These are phyloP conservation scores for Calliopum simillimum DNA, from an alignment of 2,888 invertebrate species.

Conservation along the genomic window DNA sequence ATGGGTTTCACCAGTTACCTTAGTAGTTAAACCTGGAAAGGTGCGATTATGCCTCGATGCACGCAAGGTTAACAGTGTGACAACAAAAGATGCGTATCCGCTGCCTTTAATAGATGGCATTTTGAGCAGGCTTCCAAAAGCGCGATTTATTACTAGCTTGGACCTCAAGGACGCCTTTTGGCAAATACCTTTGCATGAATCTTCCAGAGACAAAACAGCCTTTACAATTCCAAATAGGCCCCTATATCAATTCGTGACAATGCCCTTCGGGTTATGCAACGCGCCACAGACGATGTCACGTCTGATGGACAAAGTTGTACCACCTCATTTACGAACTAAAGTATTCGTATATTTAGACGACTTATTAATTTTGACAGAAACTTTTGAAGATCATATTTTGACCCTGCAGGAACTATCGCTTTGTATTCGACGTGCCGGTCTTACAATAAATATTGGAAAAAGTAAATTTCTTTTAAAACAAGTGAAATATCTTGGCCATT, in stretches of 20 bases:
- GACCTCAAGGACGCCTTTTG: slow-evolving; percentile 39
- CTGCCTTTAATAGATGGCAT: slow-evolving; percentile 39
- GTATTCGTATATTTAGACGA: slow-evolving; percentile 32
- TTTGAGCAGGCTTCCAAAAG: slow-evolving; percentile 32
- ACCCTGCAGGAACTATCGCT: slow-evolving; percentile 13
- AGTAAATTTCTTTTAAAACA: slow-evolving; percentile 11
- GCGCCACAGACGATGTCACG: background rate
- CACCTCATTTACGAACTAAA: slow-evolving; percentile 9
- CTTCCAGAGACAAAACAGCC: slow-evolving; percentile 46
- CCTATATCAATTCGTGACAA: slow-evolving; percentile 45
- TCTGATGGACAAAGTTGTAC: slow-evolving; percentile 30
- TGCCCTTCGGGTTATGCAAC: too few relatives aligned
- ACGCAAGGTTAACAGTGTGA: slow-evolving; percentile 35
- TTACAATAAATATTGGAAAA: slow-evolving; percentile 1
- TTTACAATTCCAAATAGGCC: slow-evolving; percentile 48
- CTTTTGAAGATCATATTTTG: slow-evolving; percentile 31
- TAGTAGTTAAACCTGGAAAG: slow-evolving; percentile 35
- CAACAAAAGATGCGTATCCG: slow-evolving; percentile 40
- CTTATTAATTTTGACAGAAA: slow-evolving; percentile 23
- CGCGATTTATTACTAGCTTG: slow-evolving; percentile 35
- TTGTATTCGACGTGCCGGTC: background rate
- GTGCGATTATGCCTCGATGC: slow-evolving; percentile 38
- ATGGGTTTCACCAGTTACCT: slow-evolving; percentile 33
- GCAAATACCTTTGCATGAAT: slow-evolving; percentile 33
- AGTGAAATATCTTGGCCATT: slow-evolving; percentile 17